These are phyloP conservation scores for Andrena hattorfiana DNA, from an alignment of 2,888 invertebrate genomes.

Conservation along the genomic window DNA sequence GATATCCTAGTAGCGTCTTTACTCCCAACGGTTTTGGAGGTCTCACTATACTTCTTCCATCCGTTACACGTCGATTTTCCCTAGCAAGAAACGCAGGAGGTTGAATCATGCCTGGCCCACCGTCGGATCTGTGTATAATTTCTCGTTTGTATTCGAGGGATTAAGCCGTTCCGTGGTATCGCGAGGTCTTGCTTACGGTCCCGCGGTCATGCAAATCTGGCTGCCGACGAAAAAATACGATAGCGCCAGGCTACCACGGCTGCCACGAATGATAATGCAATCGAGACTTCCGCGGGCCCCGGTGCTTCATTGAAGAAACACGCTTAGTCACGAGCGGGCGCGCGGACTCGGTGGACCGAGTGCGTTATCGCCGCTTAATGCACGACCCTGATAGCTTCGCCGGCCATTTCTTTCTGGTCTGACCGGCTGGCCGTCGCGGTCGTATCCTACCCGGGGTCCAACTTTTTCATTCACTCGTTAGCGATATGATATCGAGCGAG, in stretches of 20 bases:
- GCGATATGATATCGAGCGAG: background rate
- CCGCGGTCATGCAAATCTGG: constrained; percentile 56
- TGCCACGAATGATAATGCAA: constrained; percentile 60
- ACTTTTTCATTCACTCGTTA: background rate
- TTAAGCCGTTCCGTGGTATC: constrained; percentile 57
- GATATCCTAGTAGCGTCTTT: too few relatives aligned
- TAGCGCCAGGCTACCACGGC: constrained; percentile 57
- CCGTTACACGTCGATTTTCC: background rate
- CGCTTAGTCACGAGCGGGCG: constrained; percentile 42
- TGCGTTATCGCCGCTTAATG: constrained; percentile 35
- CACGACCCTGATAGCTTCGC: constrained; percentile 22
- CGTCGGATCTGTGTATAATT: constrained; percentile 47
- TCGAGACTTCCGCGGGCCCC: constrained; percentile 45
- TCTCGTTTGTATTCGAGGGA: constrained; percentile 65
- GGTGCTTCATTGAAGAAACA: constrained; percentile 56
- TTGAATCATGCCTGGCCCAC: background rate
- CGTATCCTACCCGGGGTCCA: background rate
- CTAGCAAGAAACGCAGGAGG: constrained; percentile 21
- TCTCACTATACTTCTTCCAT: constrained; percentile 14
- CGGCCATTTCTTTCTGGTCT: constrained; percentile 23
- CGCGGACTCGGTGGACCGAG: constrained; percentile 1
- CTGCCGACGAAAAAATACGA: constrained; percentile 65
- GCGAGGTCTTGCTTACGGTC: constrained; percentile 59
- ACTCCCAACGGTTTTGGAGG: too few relatives aligned
- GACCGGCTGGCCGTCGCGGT: background rate